Evolutionary conservation across 2,113 vertebrate genomes (phyloP).

Genomic region (Leuciscus idus): DNA sequence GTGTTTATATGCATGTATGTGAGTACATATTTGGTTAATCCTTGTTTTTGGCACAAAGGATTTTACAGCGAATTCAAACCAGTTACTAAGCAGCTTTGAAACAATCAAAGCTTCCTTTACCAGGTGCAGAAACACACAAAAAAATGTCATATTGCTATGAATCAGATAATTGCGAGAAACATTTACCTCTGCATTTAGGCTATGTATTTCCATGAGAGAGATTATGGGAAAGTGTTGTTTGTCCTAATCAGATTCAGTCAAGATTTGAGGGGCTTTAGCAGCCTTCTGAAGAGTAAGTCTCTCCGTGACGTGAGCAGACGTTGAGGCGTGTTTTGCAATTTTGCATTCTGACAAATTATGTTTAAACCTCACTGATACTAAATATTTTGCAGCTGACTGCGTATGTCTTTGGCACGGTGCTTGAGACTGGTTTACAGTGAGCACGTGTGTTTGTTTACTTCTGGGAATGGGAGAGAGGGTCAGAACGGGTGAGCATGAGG

Average conservation of each 20-base stretch:
- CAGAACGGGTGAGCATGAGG: neutral
- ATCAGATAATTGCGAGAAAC: constrained; percentile 47
- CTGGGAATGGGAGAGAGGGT: constrained; percentile 1
- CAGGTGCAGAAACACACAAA: neutral
- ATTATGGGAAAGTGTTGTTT: constrained; percentile 36
- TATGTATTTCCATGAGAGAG: constrained; percentile 32
- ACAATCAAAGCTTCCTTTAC: neutral
- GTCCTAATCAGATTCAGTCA: constrained; percentile 49
- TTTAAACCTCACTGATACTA: constrained; percentile 33
- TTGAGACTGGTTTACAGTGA: constrained; percentile 17
- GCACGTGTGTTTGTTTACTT: constrained; percentile 23
- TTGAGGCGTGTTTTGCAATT: constrained; percentile 32
- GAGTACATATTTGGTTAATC: constrained; percentile 1
- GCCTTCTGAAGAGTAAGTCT: constrained; percentile 31
- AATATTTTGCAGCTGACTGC: constrained; percentile 33
- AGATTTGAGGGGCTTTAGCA: constrained; percentile 44
- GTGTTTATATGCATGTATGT: neutral
- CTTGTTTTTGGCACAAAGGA: neutral
- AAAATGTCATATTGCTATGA: neutral
- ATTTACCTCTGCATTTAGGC: constrained; percentile 4
- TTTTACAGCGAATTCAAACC: neutral
- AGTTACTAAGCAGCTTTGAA: neutral
- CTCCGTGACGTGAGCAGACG: constrained; percentile 38
- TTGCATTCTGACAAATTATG: constrained; percentile 39
- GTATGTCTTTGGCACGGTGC: constrained; percentile 23